Percentiles rank a stretch among this genome's conserved stretches.
phyloP scores from a whole-genome alignment of 2,113 vertebrate species.

The Cervus canadensis region DNA sequence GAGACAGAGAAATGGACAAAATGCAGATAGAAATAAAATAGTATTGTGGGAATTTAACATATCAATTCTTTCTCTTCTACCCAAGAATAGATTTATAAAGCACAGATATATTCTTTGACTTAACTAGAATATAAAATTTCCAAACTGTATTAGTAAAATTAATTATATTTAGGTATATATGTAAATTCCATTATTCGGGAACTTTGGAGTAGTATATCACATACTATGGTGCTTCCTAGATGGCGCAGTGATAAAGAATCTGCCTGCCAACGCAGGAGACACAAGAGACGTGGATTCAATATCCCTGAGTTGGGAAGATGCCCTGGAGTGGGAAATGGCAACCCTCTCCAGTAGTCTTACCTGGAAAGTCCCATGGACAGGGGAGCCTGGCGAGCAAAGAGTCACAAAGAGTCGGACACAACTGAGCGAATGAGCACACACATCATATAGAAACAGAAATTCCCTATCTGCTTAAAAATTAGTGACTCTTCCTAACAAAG shows the following conservation, averaged over 20 bases:
- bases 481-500: neutral
- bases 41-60: neutral
- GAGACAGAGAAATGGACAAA: neutral
- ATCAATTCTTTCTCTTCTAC: neutral
- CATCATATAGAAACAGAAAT: neutral
- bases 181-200: neutral
- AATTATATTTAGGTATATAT: neutral
- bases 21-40: slow-evolving; percentile 19
- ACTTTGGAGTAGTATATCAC: neutral
- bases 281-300: neutral
- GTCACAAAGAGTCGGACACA: neutral
- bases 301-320: neutral
- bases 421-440: neutral
- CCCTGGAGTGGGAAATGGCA: neutral
- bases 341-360: neutral
- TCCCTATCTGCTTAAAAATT: neutral
- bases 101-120: neutral
- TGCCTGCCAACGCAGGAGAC: neutral
- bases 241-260: neutral
- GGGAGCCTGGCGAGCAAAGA: neutral
- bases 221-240: neutral
- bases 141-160: neutral
- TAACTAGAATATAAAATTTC: neutral
- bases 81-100: neutral
- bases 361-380: neutral